Conservation (phyloP, 2,888 invertebrate genomes). For the Polydesmus complanatus region DNA sequence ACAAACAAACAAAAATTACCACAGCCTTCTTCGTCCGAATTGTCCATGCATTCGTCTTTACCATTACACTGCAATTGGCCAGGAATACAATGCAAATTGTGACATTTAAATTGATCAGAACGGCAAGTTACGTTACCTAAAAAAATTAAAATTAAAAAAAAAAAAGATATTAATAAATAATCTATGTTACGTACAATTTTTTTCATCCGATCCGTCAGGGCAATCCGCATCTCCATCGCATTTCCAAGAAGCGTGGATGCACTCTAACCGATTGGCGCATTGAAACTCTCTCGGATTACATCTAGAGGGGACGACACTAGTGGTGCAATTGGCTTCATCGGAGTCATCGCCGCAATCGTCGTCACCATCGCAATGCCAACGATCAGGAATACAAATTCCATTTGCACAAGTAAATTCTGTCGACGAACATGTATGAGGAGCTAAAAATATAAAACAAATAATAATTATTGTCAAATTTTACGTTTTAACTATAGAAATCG, state of each 20-base stretch:
- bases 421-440: slow-evolving; percentile 30
- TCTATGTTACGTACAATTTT: slow-evolving; percentile 38
- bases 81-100: slow-evolving; percentile 28
- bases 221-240: slow-evolving; percentile 46
- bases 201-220: slow-evolving; percentile 66
- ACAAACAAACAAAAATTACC: slow-evolving; percentile 32
- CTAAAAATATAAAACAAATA: slow-evolving; percentile 5
- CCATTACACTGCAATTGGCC: slow-evolving; percentile 72
- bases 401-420: slow-evolving; percentile 56
- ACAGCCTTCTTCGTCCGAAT: slow-evolving; percentile 73
- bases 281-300: slow-evolving; percentile 34
- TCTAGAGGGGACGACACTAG: slow-evolving; percentile 28
- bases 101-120: slow-evolving; percentile 75
- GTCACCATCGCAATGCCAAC: slow-evolving; percentile 79
- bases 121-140: slow-evolving; percentile 55
- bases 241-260: slow-evolving; percentile 19
- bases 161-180: too few relatives aligned
- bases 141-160: neutral
- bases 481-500: too few relatives aligned
- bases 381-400: slow-evolving; percentile 58
- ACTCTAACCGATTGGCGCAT: slow-evolving; percentile 18
- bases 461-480: too few relatives aligned
- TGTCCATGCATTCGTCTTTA: slow-evolving; percentile 63
- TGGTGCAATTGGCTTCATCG: slow-evolving; percentile 22
- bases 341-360: slow-evolving; percentile 29